Evolutionary conservation across 2,113 vertebrate genomes (phyloP), one percentile per base, ranked within the genome.

Genomic region (Candoia aspera): DNA sequence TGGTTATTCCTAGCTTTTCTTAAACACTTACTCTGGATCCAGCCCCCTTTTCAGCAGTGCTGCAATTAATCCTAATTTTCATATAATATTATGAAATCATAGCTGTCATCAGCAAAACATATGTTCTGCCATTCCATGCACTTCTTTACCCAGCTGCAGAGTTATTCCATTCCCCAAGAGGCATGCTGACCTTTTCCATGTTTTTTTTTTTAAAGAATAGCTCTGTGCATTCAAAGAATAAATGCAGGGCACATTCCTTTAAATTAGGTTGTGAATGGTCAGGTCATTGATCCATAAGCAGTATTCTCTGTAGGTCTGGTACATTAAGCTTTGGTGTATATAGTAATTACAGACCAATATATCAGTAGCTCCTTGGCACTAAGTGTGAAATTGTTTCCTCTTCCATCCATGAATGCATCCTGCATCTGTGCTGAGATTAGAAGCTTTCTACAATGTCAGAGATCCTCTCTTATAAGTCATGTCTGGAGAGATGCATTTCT

Each of bases 201-300:
- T 90, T 94, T 93, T 95, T 96, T 96, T n/a, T 95, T 96, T 95
- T 10, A 94, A 96, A 96, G 87, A n/a, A 29, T 68, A 59, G 57
- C 33, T 95, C 88, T 95, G 95, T 94, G 90, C 89, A 94, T 94
- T 95, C 93, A 84, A 95, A 95, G 86, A 91, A 89, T 85, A 24
- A 93, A 92, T 90, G 68, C 83, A 85, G 91, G 90, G 85, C 92
- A 89, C 84, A 86, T 91, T 15, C 60, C 90, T 93, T 95, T 93
- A 95, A 94, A 92, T 58, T 87, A 86, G 92, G 68, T 85, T 95
- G 92, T 90, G 90, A 91, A 85, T 84, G 59, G 21, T 21, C 26
- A 15, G 85, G 33, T 68, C 86, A 73, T 37, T 87, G 88, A 90
- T 85, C 89, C 91, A 90, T 90, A 92, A 87, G 37, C 59, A 59